phyloP scores from a whole-genome alignment of 2,888 invertebrate genomes.

The Metallyticus violacea region DNA sequence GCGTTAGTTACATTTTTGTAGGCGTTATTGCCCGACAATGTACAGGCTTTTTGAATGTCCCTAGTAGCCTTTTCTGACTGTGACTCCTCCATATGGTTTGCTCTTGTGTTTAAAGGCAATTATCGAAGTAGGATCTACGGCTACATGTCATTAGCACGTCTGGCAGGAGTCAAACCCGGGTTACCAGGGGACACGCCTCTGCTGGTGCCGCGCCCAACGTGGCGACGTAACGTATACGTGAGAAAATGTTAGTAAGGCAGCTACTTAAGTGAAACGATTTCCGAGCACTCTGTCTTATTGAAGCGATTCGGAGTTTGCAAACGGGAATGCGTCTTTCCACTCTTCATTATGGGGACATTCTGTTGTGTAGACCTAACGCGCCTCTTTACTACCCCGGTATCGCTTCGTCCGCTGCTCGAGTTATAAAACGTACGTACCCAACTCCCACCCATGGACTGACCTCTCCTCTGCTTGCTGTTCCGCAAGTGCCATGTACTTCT shows the following conservation, averaged over 20 bases:
- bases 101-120: neutral
- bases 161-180: neutral
- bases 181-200: too few relatives aligned
- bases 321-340: slow-evolving; percentile 29
- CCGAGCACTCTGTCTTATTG: slow-evolving; percentile 32
- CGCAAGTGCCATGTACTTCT: neutral
- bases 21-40: too few relatives aligned
- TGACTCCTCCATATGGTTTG: too few relatives aligned
- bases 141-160: too few relatives aligned
- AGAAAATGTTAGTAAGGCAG: neutral
- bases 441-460: neutral
- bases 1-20: too few relatives aligned
- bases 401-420: neutral
- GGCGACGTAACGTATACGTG: neutral
- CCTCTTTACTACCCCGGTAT: neutral
- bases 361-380: neutral
- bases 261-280: slow-evolving; percentile 26
- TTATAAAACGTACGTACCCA: neutral
- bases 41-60: too few relatives aligned
- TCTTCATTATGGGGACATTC: slow-evolving; percentile 28
- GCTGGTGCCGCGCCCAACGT: neutral
- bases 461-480: neutral
- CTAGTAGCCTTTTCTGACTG: too few relatives aligned
- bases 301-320: slow-evolving; percentile 8
- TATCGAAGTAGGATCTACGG: neutral